Base-by-base conservation (phyloP, 2,888 invertebrate species). In the Drosophila buzzatii region DNA sequence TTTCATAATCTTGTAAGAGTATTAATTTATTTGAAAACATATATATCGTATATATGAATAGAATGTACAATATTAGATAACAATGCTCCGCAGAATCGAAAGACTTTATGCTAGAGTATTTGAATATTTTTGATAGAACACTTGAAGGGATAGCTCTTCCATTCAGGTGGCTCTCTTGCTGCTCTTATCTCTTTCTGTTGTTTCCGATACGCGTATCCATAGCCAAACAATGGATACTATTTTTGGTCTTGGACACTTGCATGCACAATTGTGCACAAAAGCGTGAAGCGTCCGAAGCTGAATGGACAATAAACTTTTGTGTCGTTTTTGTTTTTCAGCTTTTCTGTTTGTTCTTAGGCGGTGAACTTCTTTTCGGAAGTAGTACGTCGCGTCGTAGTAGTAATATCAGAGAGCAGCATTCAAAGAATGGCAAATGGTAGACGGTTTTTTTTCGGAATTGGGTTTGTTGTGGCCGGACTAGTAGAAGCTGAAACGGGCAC, bases 261-360 rank as follows among this genome's bases (percentile, higher is more conserved):
- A 88, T 88, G 85, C 85, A 90, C 85, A 85, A 85, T 90, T 90
- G 90, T 90, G 89, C 85, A 85, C 74, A 90, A 90, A 85, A 79
- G 85, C 85, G 90, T 85, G 89, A 85, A 85, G 87, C 68, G 59
- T 61, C 65, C 65, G 60, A 82, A 68, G 52, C 61, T 85, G 70
- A 75, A 73, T 73, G 83, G 89, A 89, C 89, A 88, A 85, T 85
- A 80, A 85, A 75, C 77, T 80, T 73, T 66, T 72, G 70, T 74
- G 45, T 78, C 53, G 10, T 41, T 55, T 55, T 39, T 53, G 16
- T 27, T 14, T 23, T 23, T 5, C 27, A 6, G n/a, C 37, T 20
- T 16, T 5, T 53, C 6, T 10, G 23, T 10, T 51, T 53, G 45
- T 85, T 85, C 77, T 82, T 61, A 65, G 62, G 47, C 84, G 81